Base-by-base conservation (phyloP, 2,113 vertebrate genomes). In the Agapornis roseicollis region DNA sequence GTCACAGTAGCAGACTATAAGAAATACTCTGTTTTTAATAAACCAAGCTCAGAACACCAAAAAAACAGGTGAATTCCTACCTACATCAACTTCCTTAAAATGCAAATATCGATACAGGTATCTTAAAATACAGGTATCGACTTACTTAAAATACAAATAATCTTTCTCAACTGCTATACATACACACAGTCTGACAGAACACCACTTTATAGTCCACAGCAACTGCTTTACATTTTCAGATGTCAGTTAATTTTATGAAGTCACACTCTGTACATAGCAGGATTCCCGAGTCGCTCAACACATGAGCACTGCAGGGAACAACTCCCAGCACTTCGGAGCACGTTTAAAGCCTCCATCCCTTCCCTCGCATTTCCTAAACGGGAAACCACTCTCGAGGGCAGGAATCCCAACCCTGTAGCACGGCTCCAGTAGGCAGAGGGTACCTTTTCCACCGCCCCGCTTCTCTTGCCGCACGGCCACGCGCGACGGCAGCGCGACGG, bases 371-470 rank as follows among this genome's bases (percentile, higher is more conserved):
- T 35, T 19, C 69, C 63, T 9, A 42, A 17, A 3, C 18, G 3
- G 7, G 11, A 11, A 14, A 13, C 0, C 11, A 23, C 18, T 28
- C 31, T 6, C 0, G 31, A 15, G 3, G 49, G 12, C 69, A 33
- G 25, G 29, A 23, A 23, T 19, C 24, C n/a, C 33, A 5, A 0
- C 14, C 17, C 12, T 5, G 33, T 27, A 11, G 23, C 39, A 35
- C 35, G 52, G 15, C 7, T 20, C 2, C 44, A 7, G 6, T 9
- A 7, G 27, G 9, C 31, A 23, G 35, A 7, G 18, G 11, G 39
- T 7, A 4, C 2, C 28, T 1, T 31, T 6, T 5, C 19, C 10
- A 6, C 33, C 9, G 3, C 5, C 12, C 33, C 6, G 20, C 55
- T n/a, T n/a, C 55, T 23, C 20, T 9, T 6, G 55, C 55, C 20